Evolutionary conservation across 2,113 vertebrate species (phyloP), one percentile per base, ranked within the genome.

Genomic region (Salminus brasiliensis): DNA sequence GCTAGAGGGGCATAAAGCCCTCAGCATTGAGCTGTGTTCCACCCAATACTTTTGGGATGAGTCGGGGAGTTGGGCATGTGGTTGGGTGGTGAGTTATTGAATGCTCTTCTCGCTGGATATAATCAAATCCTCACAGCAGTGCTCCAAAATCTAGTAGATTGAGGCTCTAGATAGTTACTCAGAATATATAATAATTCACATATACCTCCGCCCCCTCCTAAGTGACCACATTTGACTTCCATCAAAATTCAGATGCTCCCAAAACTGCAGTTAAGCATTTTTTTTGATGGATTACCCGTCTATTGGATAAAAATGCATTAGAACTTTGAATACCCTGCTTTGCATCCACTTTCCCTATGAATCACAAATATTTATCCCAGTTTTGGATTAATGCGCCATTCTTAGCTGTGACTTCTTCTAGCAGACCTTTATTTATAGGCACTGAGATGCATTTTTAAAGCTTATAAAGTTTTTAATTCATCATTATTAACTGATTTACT

Each of bases 381-480:
- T 75, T 36, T 49, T 25, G 45, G 60, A 76, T 66, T 76, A 49
- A 13, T 75, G 39, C n/a, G 13, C 74, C 18, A 34, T 63, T 66
- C 32, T 36, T 3, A 49, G 5, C 27, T 62, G 27, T 47, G 30
- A 21, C 59, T 29, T 34, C 5, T 5, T 47, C 1, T 34, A 52
- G 25, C 5, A 52, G 29, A 29, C 29, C 30, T 16, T 65, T 21
- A 23, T 13, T 1, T 47, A 27, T n/a, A 75, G 16, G 6, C 23
- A 18, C 73, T 74, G 13, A 47, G 43, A 25, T 62, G 7, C n/a
- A 74, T 63, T 63, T 34, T 63, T 18, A 62, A 74, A 47, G 39
- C 29, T 32, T n/a, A n/a, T n/a, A 49, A 5, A 39, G 36, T 39
- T 5, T 49, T 21, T 15, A 1, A 5, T 49, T 21, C 18, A 49